Base-by-base conservation (phyloP, 1,140 invertebrate species). In the Drosophila ficusphila region DNA sequence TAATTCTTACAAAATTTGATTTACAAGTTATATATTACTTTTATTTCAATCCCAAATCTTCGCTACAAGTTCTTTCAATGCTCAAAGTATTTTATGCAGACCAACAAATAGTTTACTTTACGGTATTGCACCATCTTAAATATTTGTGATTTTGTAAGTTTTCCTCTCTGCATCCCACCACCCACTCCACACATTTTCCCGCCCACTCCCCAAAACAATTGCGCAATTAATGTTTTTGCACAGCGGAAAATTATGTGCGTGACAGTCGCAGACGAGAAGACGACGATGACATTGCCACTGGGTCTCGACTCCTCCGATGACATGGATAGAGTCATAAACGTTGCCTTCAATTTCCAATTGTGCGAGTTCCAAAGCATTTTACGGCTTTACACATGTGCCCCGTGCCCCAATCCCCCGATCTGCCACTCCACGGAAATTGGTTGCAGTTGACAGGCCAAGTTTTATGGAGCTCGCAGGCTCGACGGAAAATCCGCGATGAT, bases 271-370 rank as follows among this genome's bases (percentile, higher is more conserved):
- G 78, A 77, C 73, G 67, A 65, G 60, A 67, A 67, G 68, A 69
- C 62, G 39, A 42, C 52, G 21, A 38, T 58, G 46, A 33, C 47
- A 54, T 57, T 19, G 69, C 54, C 69, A 58, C 51, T 53, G 52
- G 42, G 54, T 46, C 47, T 70, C 49, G n/a, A 16, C 44, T 58
- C 65, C 53, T 46, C 33, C 46, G 39, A 36, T 48, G 23, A 79
- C 79, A 69, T 42, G 60, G 79, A 86, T 86, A 86, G 73, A 86
- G 82, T 54, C 82, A 86, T 86, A 88, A 86, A 86, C 48, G 82
- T 68, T 60, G 60, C 38, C 76, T 83, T 76, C 81, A 81, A 70
- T 83, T 85, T 75, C 76, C 75, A 67, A 79, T 78, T 67, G 56
- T 34, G 8, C 27, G 44, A 27, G 51, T 71, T 65, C 51, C 54